These are phyloP conservation scores for Pseudotriccus pelzelni DNA, from an alignment of 2,797 vertebrate species.

Conservation along the genomic window DNA sequence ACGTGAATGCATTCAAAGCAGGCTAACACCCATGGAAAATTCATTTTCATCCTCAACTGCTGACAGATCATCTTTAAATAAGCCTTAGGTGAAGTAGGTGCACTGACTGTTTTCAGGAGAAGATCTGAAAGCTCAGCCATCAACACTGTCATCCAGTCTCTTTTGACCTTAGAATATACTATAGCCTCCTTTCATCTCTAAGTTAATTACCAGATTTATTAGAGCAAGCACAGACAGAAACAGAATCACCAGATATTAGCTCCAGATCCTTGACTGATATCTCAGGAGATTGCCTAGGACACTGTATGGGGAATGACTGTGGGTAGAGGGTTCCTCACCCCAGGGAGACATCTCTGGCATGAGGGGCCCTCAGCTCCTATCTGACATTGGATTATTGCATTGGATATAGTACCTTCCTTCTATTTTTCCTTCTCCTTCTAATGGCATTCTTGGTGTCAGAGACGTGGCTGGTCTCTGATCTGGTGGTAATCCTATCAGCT, in stretches of 20 bases:
- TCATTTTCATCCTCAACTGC: not conserved
- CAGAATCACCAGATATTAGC: not conserved
- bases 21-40: not conserved
- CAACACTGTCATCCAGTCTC: not conserved
- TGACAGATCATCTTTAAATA: not conserved
- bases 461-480: not conserved
- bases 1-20: not conserved
- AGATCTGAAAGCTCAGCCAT: not conserved
- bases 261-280: not conserved
- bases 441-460: not conserved
- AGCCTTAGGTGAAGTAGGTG: not conserved
- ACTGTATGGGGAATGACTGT: not conserved
- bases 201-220: not conserved
- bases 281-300: not conserved
- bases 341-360: not conserved
- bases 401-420: not conserved
- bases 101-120: not conserved
- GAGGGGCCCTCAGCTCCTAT: not conserved
- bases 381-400: not conserved
- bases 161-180: not conserved
- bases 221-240: not conserved
- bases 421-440: not conserved
- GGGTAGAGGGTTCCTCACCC: not conserved
- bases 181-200: not conserved
- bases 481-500: not conserved